phyloP scores from a whole-genome alignment of 2,113 vertebrate genomes.

The Tringa solitaria region DNA sequence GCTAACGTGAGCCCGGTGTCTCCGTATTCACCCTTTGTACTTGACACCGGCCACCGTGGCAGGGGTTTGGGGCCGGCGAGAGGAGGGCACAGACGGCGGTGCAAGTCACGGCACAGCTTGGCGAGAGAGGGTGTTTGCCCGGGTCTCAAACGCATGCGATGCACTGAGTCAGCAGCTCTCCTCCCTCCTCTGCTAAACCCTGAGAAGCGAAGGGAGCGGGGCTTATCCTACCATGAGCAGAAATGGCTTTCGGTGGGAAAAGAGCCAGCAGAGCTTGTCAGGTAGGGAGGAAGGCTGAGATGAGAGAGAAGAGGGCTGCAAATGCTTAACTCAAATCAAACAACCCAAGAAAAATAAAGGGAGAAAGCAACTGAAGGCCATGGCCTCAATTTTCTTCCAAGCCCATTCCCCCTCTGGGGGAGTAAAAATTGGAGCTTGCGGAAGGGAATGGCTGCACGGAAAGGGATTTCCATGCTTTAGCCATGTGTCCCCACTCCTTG shows the following conservation, averaged over 20 bases:
- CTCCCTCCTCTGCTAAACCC: not conserved
- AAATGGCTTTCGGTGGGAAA: not conserved
- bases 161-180: not conserved
- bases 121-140: not conserved
- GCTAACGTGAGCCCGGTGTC: not conserved
- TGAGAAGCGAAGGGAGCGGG: not conserved
- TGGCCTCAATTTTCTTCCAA: conserved; percentile 35
- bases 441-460: not conserved
- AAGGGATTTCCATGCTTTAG: not conserved
- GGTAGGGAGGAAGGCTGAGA: not conserved
- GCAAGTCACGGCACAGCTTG: not conserved
- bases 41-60: fast-evolving
- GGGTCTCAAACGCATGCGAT: not conserved
- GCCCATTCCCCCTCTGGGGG: not conserved
- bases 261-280: not conserved
- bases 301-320: not conserved
- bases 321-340: conserved; percentile 7
- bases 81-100: not conserved
- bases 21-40: not conserved
- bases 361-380: not conserved
- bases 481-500: not conserved
- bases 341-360: not conserved
- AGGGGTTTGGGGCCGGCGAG: not conserved
- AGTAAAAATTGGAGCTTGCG: not conserved
- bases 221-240: not conserved